phyloP scores from a whole-genome alignment of 2,888 invertebrate genomes.

The Chrysomela aeneicollis region DNA sequence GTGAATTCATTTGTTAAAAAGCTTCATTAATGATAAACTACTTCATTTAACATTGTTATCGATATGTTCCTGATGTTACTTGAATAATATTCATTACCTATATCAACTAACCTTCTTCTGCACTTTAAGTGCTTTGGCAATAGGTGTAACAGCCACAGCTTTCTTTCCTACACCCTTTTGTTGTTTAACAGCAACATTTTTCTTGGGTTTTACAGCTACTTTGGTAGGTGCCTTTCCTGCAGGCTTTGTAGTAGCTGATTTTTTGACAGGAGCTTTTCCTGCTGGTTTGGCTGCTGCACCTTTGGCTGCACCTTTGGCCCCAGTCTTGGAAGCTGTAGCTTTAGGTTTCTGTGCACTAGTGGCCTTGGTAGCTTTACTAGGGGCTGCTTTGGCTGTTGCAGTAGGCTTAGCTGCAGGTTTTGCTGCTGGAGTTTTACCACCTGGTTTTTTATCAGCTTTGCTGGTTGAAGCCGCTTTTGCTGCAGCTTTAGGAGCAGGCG shows the following conservation, averaged over 20 bases:
- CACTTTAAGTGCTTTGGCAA: constrained; percentile 83
- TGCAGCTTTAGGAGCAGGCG: constrained; percentile 50
- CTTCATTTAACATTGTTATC: too few species aligned
- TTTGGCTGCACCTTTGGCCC: constrained; percentile 45
- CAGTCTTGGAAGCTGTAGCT: constrained; percentile 60
- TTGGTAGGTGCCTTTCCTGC: constrained; percentile 56
- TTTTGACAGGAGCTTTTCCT: constrained; percentile 41
- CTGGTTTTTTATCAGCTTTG: constrained; percentile 41
- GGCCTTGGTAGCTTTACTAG: constrained; percentile 55
- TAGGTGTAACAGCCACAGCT: constrained; percentile 55
- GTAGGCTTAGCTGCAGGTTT: constrained; percentile 45
- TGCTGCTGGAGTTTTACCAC: constrained; percentile 43
- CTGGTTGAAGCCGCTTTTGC: constrained; percentile 58
- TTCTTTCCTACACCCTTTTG: constrained; percentile 66
- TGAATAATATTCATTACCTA: too few species aligned
- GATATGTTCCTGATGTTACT: too few species aligned
- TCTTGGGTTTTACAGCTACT: constrained; percentile 64
- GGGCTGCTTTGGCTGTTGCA: constrained; percentile 56
- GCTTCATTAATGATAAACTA: too few species aligned
- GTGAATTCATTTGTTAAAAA: too few species aligned
- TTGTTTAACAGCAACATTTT: constrained; percentile 64
- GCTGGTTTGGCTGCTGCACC: constrained; percentile 49
- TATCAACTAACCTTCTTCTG: constrained; percentile 77
- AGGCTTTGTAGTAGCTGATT: constrained; percentile 53
- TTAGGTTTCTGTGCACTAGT: constrained; percentile 38